Percentiles rank a stretch among this genome's conserved stretches.
Conservation (phyloP, 2,113 vertebrate genomes). For the Callionymus lyra region DNA sequence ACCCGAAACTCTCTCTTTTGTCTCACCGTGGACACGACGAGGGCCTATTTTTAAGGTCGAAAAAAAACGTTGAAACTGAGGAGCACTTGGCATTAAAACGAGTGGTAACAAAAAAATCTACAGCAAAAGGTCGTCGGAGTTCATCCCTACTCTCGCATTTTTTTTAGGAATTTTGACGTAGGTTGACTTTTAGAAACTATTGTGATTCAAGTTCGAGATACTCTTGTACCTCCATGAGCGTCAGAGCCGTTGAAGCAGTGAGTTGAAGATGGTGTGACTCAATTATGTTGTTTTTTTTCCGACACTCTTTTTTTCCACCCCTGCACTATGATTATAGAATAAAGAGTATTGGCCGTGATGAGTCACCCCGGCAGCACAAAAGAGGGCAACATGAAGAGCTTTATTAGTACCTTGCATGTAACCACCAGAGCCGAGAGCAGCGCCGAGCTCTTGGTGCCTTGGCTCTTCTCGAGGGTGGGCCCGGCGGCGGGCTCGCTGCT, state of each 20-base stretch:
- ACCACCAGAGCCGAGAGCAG: slow-evolving; percentile 66
- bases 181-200: too few relatives aligned
- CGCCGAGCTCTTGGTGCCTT: slow-evolving; percentile 19
- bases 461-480: slow-evolving; percentile 32
- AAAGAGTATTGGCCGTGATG: slow-evolving; percentile 2
- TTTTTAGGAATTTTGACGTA: too few relatives aligned
- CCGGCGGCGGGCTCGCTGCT: slow-evolving; percentile 45
- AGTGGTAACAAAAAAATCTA: slow-evolving; percentile 18
- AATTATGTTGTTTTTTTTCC: too few relatives aligned
- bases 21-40: slow-evolving; percentile 7
- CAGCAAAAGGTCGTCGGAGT: too few relatives aligned
- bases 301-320: too few relatives aligned
- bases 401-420: slow-evolving; percentile 78
- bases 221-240: too few relatives aligned
- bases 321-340: too few relatives aligned
- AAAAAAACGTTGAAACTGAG: slow-evolving; percentile 35
- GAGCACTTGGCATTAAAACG: slow-evolving; percentile 25
- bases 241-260: too few relatives aligned
- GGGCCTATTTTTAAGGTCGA: slow-evolving; percentile 15
- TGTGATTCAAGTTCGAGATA: too few relatives aligned
- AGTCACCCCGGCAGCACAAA: slow-evolving; percentile 15
- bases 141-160: too few relatives aligned
- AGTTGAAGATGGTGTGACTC: too few relatives aligned
- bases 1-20: slow-evolving; percentile 36
- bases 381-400: not conserved